These are phyloP conservation scores for Arctocebus calabarensis DNA, from an alignment of 2,797 vertebrate genomes.

Conservation along the genomic window DNA sequence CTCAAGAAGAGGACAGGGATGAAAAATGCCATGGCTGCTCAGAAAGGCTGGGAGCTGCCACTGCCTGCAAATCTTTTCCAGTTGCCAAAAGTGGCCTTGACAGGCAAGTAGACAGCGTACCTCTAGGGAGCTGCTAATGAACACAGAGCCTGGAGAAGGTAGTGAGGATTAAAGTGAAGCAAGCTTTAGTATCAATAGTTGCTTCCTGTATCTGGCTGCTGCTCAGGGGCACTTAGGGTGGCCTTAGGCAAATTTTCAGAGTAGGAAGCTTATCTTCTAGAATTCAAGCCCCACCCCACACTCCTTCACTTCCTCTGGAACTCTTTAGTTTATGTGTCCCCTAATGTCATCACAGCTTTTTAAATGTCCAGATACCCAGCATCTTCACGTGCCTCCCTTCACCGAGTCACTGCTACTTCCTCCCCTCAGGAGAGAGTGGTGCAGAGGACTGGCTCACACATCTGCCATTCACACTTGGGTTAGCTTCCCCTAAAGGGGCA, in stretches of 20 bases:
- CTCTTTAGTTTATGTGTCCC: neutral
- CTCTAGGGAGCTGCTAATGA: slow-evolving; percentile 61
- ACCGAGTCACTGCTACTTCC: neutral
- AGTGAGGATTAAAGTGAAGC: neutral
- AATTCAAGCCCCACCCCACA: neutral
- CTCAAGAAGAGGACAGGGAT: neutral
- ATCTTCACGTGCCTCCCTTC: neutral
- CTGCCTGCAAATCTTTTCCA: slow-evolving; percentile 2
- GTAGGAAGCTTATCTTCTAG: neutral
- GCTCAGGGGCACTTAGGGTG: neutral
- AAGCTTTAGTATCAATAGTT: neutral
- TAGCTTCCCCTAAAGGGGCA: neutral
- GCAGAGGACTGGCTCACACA: neutral
- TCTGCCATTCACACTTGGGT: neutral
- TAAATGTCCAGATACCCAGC: neutral
- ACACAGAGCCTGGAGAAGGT: neutral
- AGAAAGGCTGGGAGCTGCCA: slow-evolving; percentile 24
- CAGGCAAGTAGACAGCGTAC: neutral
- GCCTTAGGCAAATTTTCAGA: slow-evolving; percentile 3
- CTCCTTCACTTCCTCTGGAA: neutral
- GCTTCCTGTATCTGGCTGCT: neutral
- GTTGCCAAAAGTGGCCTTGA: slow-evolving; percentile 45
- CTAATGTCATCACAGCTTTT: neutral
- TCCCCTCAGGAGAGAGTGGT: neutral
- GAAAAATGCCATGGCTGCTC: neutral